These are phyloP conservation scores for Danionella cerebrum DNA, from an alignment of 2,113 vertebrate species.

Conservation along the genomic window DNA sequence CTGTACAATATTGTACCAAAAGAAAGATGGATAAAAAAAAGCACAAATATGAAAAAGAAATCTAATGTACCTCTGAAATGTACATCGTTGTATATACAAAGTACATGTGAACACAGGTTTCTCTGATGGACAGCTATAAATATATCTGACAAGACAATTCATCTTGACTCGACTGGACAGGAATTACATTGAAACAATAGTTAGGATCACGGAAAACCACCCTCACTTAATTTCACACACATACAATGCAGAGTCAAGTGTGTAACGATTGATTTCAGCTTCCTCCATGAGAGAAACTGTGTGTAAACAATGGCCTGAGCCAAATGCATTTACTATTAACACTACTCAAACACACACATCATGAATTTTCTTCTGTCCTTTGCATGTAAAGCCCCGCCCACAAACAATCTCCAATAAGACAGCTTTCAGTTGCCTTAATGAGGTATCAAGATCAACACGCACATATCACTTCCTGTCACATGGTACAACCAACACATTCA, in stretches of 20 bases:
- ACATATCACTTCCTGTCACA: slow-evolving; percentile 14
- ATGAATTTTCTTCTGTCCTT: slow-evolving; percentile 37
- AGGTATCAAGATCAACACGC: slow-evolving; percentile 60
- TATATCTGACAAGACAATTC: slow-evolving; percentile 67
- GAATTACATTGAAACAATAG: slow-evolving; percentile 67
- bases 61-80: slow-evolving; percentile 85
- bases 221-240: slow-evolving; percentile 61
- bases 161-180: slow-evolving; percentile 62
- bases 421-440: slow-evolving; percentile 63
- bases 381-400: slow-evolving; percentile 14
- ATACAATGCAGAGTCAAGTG: slow-evolving; percentile 65
- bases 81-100: slow-evolving; percentile 92
- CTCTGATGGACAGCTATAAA: slow-evolving; percentile 72
- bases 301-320: slow-evolving; percentile 42
- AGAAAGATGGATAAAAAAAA: slow-evolving; percentile 42
- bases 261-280: slow-evolving; percentile 56
- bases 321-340: too few species aligned
- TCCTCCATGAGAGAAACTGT: slow-evolving; percentile 8
- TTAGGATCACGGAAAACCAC: slow-evolving; percentile 51
- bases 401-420: slow-evolving; percentile 24
- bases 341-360: slow-evolving; percentile 37
- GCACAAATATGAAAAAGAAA: slow-evolving; percentile 42
- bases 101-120: slow-evolving; percentile 82
- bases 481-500: slow-evolving; percentile 18
- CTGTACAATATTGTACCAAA: slow-evolving; percentile 85